Base-by-base conservation (phyloP, 2,113 vertebrate genomes). In the Gadus macrocephalus region DNA sequence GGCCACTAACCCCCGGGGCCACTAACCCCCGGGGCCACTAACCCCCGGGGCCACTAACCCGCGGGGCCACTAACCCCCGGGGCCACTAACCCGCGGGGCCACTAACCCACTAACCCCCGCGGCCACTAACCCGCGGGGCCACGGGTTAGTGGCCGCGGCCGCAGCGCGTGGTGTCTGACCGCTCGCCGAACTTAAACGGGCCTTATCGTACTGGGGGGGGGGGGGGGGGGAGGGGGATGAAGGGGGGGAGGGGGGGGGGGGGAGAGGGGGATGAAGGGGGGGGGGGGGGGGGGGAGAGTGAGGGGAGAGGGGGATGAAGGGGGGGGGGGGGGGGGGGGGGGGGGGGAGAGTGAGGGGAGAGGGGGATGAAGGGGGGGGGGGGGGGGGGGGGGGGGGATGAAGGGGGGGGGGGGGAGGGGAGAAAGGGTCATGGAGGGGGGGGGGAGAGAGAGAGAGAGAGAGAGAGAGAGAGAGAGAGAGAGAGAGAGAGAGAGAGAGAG, bases 171-270 rank as follows among this genome's bases (percentile, higher is more conserved):
- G 76, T 62, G 72, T 9, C 78, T 78, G 67, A 87, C 84, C 81
- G 79, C 72, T 87, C 82, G 70, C 73, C 76, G 77, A 79, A 70
- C 78, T 86, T 83, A 87, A 87, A 88, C 42, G 8, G 42, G 42
- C 42, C 8, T 9, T 14, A 12, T 49, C 42, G 12, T 14, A 49
- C 42, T 49, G 42, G 5, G 42, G 5, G 19, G 16, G 7, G 7
- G 27, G 9, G 38, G 3, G 38, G 9, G 38, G 38, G 1, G 38
- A 11, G 38, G 9, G 38, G 38, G 38, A 11, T 1, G 9, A 11
- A 42, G 38, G 38, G 38, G 38, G 38, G 11, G 0, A 68, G 67
- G 16, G 15, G 1, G 11, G 22, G n/a, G 22, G 38, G 3, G 38
- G 38, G 9, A 3, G 3, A 3, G 9, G 38, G 38, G 38, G n/a